Evolutionary conservation across 2,888 invertebrate genomes (phyloP).

Genomic region (Agriopis aurantiaria): DNA sequence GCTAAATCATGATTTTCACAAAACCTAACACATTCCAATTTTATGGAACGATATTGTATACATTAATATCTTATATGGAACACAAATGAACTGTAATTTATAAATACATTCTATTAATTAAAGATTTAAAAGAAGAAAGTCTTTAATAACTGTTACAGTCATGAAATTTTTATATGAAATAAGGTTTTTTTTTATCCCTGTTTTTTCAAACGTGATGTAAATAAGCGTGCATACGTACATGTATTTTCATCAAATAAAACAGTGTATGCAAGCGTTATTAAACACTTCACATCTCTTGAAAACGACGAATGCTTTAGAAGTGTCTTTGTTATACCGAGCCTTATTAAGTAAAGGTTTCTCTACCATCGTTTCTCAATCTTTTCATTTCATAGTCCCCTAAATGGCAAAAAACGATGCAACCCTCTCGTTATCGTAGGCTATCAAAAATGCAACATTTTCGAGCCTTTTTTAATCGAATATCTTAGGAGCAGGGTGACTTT

Average conservation of each 20-base stretch:
- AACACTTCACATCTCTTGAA: constrained; percentile 7
- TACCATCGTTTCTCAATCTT: constrained; percentile 1
- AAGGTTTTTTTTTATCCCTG: neutral
- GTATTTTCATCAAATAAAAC: neutral
- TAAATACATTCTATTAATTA: no score
- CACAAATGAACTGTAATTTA: no score
- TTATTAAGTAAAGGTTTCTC: constrained; percentile 28
- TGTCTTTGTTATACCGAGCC: constrained; percentile 2
- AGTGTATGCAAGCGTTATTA: neutral
- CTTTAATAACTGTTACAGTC: no score
- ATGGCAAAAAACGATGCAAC: neutral
- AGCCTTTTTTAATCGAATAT: no score
- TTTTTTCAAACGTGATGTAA: neutral
- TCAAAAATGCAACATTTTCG: no score
- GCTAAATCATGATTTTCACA: no score
- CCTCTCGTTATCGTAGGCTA: no score
- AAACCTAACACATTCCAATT: no score
- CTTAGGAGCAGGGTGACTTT: no score
- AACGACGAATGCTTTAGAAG: constrained; percentile 12
- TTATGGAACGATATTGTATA: no score
- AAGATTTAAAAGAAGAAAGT: no score
- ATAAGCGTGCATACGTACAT: neutral
- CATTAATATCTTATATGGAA: no score
- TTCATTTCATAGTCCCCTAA: neutral
- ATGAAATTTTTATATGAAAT: neutral